phyloP scores from a whole-genome alignment of 1,140 invertebrate genomes.

The Drosophila subobscura region DNA sequence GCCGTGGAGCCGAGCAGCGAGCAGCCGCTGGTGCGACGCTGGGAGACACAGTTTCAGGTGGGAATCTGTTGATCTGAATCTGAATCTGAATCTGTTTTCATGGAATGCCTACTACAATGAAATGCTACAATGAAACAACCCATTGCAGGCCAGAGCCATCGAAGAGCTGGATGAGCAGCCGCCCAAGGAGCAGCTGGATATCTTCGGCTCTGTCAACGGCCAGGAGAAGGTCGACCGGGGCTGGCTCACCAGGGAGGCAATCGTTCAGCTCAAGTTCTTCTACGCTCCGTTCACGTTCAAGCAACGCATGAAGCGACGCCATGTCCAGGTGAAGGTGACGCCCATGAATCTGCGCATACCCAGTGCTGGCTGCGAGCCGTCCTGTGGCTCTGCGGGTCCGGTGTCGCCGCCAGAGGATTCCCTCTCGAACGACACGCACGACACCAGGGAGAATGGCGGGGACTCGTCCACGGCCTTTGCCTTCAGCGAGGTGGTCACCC shows the following conservation, averaged over 20 bases:
- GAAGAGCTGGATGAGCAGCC: slow-evolving; percentile 69
- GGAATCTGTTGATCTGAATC: neutral
- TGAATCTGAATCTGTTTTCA: too few relatives aligned
- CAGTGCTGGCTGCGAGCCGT: slow-evolving; percentile 58
- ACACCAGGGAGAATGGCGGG: slow-evolving; percentile 84
- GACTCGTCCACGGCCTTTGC: slow-evolving; percentile 84
- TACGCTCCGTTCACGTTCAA: slow-evolving; percentile 93
- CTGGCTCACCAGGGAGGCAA: slow-evolving; percentile 94
- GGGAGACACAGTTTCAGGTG: slow-evolving; percentile 91
- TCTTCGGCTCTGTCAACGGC: slow-evolving; percentile 86
- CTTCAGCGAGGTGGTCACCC: slow-evolving; percentile 86
- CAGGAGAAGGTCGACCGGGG: slow-evolving; percentile 89
- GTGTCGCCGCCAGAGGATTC: slow-evolving; percentile 84
- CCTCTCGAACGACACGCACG: slow-evolving; percentile 85
- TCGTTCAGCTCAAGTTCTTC: slow-evolving; percentile 94
- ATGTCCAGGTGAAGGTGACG: slow-evolving; percentile 90
- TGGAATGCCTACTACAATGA: too few relatives aligned
- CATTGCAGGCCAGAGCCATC: slow-evolving; percentile 85
- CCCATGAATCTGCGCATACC: slow-evolving; percentile 89
- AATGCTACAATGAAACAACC: too few relatives aligned
- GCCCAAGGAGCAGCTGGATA: slow-evolving; percentile 82
- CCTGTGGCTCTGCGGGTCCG: slow-evolving; percentile 14
- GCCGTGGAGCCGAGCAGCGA: slow-evolving; percentile 85
- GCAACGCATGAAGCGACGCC: slow-evolving; percentile 88
- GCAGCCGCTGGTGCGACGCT: slow-evolving; percentile 89